Conservation (phyloP, 2,888 invertebrate genomes). For the Hydriomena furcata region DNA sequence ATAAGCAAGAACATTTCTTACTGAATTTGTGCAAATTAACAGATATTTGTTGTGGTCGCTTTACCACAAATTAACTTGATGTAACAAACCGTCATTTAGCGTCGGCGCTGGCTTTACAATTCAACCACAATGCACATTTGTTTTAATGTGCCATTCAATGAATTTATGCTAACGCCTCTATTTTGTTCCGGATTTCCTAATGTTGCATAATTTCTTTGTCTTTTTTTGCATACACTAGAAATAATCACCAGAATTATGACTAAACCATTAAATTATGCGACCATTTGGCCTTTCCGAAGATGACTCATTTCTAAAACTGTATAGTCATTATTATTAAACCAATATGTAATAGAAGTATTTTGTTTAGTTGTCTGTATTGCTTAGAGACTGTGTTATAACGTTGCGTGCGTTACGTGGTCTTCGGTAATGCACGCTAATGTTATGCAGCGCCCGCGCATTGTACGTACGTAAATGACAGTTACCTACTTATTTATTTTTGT, state of each 20-base stretch:
- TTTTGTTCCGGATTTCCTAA: slow-evolving; percentile 29
- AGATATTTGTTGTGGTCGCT: neutral
- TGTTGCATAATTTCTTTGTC: slow-evolving; percentile 24
- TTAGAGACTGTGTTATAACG: slow-evolving; percentile 37
- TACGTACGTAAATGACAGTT: too few relatives aligned
- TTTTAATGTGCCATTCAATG: slow-evolving; percentile 25
- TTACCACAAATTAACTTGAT: slow-evolving; percentile 19
- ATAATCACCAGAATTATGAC: too few relatives aligned
- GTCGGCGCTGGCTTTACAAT: slow-evolving; percentile 17
- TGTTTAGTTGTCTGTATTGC: slow-evolving; percentile 1
- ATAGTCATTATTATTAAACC: neutral
- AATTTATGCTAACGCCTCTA: slow-evolving; percentile 19
- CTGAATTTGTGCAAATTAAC: neutral
- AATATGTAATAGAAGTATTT: neutral
- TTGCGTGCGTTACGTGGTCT: slow-evolving; percentile 37
- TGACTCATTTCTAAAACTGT: too few relatives aligned
- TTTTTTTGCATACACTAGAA: slow-evolving; percentile 15
- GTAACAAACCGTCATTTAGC: slow-evolving; percentile 15
- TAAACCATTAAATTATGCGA: too few relatives aligned
- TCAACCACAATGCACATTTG: slow-evolving; percentile 22
- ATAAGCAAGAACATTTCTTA: too few relatives aligned
- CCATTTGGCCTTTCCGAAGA: too few relatives aligned
- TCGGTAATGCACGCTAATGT: slow-evolving; percentile 39
- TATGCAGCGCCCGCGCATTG: slow-evolving; percentile 28
- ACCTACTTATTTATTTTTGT: neutral